Evolutionary conservation across 2,888 invertebrate genomes (phyloP).

Genomic region (Entomobrya multifasciata): DNA sequence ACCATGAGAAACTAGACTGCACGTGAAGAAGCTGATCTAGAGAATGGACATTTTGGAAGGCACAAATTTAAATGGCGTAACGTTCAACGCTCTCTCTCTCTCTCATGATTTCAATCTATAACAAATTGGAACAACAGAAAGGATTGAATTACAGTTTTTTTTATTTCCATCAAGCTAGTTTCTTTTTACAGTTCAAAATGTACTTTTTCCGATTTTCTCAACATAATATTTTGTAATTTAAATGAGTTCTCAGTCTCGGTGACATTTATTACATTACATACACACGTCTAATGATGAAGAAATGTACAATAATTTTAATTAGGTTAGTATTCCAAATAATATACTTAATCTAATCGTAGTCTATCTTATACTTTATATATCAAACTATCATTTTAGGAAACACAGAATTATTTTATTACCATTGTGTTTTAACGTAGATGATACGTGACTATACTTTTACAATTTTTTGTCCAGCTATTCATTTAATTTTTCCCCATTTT

Average conservation of each 20-base stretch:
- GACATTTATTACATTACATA: slow-evolving; percentile 24
- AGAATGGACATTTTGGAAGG: not conserved
- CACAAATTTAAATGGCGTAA: too few species aligned
- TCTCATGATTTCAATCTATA: too few species aligned
- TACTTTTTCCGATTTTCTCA: slow-evolving; percentile 57
- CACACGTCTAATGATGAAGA: slow-evolving; percentile 27
- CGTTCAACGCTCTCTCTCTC: too few species aligned
- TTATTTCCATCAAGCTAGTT: slow-evolving; percentile 20
- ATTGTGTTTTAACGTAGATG: not conserved
- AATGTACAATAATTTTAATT: slow-evolving; percentile 65
- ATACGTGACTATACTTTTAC: not conserved
- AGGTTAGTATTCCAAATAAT: not conserved
- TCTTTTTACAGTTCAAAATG: slow-evolving; percentile 41
- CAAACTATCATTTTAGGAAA: not conserved
- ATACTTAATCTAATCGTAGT: not conserved
- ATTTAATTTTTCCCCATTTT: too few species aligned
- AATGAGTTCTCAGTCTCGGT: slow-evolving; percentile 50
- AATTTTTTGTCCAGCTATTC: not conserved
- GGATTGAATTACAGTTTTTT: too few species aligned
- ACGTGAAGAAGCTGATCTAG: slow-evolving; percentile 32
- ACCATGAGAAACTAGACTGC: slow-evolving; percentile 38
- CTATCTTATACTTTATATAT: not conserved
- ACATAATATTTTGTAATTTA: slow-evolving; percentile 17
- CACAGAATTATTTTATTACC: not conserved
- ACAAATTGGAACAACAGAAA: too few species aligned